A percentile compares a stretch with the other conserved stretches of the same genome.
Evolutionary conservation across 2,888 invertebrate genomes (phyloP).

Genomic region (Loripinus fragilis): DNA sequence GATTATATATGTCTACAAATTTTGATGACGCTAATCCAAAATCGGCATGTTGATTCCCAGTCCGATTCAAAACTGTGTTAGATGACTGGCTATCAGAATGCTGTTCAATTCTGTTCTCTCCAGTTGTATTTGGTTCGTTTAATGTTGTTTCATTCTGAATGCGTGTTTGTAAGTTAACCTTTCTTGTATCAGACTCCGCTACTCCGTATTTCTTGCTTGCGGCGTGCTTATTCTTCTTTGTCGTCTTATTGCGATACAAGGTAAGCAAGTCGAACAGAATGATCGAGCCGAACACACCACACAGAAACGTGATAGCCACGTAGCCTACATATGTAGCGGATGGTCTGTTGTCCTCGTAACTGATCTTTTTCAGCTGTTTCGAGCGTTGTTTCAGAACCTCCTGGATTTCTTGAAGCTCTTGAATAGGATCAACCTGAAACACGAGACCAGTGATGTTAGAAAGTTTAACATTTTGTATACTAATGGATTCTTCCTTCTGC

Average conservation of each 20-base stretch:
- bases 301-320: conserved; percentile 49
- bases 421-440: conserved; percentile 30
- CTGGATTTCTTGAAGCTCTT: conserved; percentile 45
- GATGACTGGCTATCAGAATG: background rate
- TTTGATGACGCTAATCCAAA: background rate
- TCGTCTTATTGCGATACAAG: conserved; percentile 18
- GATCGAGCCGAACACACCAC: conserved; percentile 46
- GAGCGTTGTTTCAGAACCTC: conserved; percentile 35
- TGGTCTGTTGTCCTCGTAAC: conserved; percentile 46
- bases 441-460: too few relatives aligned
- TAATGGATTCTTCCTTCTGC: too few relatives aligned
- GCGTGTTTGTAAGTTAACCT: background rate
- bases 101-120: background rate
- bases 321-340: conserved; percentile 57
- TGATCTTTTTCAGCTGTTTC: conserved; percentile 44
- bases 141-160: background rate
- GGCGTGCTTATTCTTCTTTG: background rate
- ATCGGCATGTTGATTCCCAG: background rate
- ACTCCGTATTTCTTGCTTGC: background rate
- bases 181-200: background rate
- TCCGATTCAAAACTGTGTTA: background rate
- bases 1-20: background rate
- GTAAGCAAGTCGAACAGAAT: conserved; percentile 50
- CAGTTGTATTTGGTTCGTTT: background rate
- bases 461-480: too few relatives aligned